phyloP scores from a whole-genome alignment of 2,797 vertebrate genomes.

The Bradypodion ventrale region DNA sequence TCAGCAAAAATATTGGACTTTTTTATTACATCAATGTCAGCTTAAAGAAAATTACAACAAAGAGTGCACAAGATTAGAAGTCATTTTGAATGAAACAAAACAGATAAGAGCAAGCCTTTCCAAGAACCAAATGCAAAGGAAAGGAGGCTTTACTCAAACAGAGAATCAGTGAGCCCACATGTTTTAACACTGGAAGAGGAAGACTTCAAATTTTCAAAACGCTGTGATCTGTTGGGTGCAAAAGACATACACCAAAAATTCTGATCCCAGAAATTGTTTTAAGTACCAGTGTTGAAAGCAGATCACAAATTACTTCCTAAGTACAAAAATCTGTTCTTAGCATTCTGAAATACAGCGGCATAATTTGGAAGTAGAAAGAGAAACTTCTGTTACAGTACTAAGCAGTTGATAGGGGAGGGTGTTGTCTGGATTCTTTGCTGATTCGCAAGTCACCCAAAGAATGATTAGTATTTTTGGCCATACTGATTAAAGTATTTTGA shows the following conservation, averaged over 20 bases:
- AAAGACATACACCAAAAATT: not conserved
- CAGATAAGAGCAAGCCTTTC: too few species aligned
- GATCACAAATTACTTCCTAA: not conserved
- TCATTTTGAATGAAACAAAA: too few species aligned
- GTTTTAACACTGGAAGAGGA: not conserved
- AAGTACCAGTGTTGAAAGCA: not conserved
- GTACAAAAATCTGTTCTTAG: not conserved
- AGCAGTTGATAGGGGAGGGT: too few species aligned
- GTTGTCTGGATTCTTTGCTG: not conserved
- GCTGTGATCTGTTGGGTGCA: not conserved
- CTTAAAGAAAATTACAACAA: too few species aligned
- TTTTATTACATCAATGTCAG: not conserved
- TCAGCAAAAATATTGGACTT: not conserved
- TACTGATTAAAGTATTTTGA: too few species aligned
- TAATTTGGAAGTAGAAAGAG: not conserved
- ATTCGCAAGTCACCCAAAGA: not conserved
- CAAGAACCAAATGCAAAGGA: too few species aligned
- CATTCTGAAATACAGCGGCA: not conserved
- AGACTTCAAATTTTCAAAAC: not conserved
- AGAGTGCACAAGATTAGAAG: too few species aligned
- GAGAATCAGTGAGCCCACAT: not conserved
- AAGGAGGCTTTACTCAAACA: too few species aligned
- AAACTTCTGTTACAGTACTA: not conserved
- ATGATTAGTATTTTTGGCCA: too few species aligned
- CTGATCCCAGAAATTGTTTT: not conserved